These are phyloP conservation scores for Epirrhoe tristata DNA, from an alignment of 2,888 invertebrate genomes.

Conservation along the genomic window DNA sequence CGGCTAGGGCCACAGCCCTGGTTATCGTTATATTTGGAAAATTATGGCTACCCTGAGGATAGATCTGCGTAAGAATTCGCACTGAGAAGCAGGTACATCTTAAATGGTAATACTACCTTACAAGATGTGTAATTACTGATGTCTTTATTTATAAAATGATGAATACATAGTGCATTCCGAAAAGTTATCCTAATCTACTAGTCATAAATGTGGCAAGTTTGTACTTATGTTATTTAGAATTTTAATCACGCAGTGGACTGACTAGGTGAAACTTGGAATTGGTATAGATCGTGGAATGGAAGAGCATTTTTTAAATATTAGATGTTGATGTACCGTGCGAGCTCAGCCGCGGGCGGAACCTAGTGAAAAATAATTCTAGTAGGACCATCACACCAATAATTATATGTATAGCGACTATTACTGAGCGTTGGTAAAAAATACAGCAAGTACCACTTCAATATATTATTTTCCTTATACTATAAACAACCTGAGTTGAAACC, in stretches of 20 bases:
- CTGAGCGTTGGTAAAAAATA: slow-evolving; percentile 31
- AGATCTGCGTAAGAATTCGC: slow-evolving; percentile 34
- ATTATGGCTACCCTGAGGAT: slow-evolving; percentile 61
- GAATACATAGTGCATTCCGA: background rate
- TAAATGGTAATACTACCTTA: background rate
- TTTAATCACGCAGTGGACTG: no score
- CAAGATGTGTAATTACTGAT: background rate
- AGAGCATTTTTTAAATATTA: no score
- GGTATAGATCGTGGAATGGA: no score
- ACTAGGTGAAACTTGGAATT: no score
- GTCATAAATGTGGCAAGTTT: no score
- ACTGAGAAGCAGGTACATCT: slow-evolving; percentile 6
- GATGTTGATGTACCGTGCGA: no score
- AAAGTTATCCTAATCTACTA: background rate
- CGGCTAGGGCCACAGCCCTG: slow-evolving; percentile 68
- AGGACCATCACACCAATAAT: slow-evolving; percentile 9
- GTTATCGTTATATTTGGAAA: slow-evolving; percentile 80
- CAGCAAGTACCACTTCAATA: slow-evolving; percentile 43
- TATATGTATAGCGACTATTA: slow-evolving; percentile 21
- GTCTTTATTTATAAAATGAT: background rate
- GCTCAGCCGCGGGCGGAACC: no score
- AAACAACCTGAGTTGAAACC: slow-evolving; percentile 71
- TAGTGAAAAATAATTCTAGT: background rate
- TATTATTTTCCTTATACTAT: slow-evolving; percentile 63
- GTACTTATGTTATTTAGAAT: no score